These are phyloP conservation scores for Drosophila parabipectinata DNA, from an alignment of 1,140 invertebrate genomes.

Conservation along the genomic window DNA sequence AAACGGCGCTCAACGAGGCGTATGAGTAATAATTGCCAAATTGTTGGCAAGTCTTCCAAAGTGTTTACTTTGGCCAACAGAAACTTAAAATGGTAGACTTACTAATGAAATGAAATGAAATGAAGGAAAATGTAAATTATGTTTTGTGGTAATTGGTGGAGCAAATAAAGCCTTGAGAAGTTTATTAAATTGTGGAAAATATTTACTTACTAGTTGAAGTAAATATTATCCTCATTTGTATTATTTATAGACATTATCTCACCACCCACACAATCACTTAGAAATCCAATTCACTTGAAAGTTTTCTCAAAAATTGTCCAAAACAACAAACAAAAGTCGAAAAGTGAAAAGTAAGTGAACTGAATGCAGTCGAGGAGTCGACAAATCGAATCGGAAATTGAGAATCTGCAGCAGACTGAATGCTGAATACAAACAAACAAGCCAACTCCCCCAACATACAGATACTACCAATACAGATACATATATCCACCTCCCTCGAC, in stretches of 20 bases:
- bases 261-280: slow-evolving; percentile 25
- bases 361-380: slow-evolving; percentile 58
- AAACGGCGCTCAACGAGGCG: slow-evolving; percentile 39
- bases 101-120: slow-evolving; percentile 8
- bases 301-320: slow-evolving; percentile 31
- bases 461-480: slow-evolving; percentile 7
- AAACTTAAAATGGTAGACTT: not conserved
- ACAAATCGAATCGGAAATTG: slow-evolving; percentile 78
- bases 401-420: slow-evolving; percentile 52
- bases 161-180: not conserved
- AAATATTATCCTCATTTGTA: slow-evolving; percentile 1
- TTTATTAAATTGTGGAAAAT: not conserved
- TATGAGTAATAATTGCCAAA: slow-evolving; percentile 33
- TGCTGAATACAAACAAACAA: slow-evolving; percentile 14
- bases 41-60: slow-evolving; percentile 3
- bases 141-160: not conserved
- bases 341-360: slow-evolving; percentile 39
- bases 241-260: not conserved
- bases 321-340: slow-evolving; percentile 33
- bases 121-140: not conserved
- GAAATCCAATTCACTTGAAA: slow-evolving; percentile 40
- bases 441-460: slow-evolving; percentile 25
- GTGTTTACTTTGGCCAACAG: not conserved
- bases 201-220: not conserved
- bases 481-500: slow-evolving; percentile 1